Evolutionary conservation across 2,797 vertebrate genomes (phyloP).

Genomic region (Graptemys geographica): DNA sequence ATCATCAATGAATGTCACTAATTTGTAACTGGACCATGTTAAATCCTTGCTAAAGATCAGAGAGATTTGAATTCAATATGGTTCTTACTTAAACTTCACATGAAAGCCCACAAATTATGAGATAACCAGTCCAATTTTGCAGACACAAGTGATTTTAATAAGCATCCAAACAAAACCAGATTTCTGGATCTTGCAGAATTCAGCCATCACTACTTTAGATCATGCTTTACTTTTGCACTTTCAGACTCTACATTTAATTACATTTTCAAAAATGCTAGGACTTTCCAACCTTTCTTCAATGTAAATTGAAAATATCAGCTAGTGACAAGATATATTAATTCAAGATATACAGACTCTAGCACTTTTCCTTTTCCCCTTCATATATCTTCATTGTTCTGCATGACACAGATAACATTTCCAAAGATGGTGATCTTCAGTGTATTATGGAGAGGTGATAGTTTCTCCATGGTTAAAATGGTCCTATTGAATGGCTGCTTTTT

Average conservation of each 20-base stretch:
- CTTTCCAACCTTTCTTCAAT: background rate
- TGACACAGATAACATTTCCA: background rate
- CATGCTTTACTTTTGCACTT: background rate
- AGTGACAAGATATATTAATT: constrained; percentile 19
- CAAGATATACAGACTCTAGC: background rate
- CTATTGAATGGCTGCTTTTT: background rate
- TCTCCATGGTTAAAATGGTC: background rate
- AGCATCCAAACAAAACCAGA: background rate
- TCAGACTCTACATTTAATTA: background rate
- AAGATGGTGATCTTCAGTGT: background rate
- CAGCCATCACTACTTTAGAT: background rate
- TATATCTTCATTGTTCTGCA: background rate
- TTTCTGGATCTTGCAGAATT: background rate
- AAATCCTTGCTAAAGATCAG: constrained; percentile 69
- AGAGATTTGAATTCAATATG: constrained; percentile 5
- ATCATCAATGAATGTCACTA: background rate
- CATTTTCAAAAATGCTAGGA: background rate
- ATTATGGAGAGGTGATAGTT: background rate
- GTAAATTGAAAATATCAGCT: constrained; percentile 33
- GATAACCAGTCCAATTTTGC: constrained; percentile 6
- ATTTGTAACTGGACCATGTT: constrained; percentile 58
- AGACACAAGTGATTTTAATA: constrained; percentile 7
- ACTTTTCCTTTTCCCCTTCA: background rate
- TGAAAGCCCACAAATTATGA: constrained; percentile 18
- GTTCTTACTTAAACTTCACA: constrained; percentile 27